Conservation (phyloP, 2,888 invertebrate genomes). For the Hyppa rectilinea region DNA sequence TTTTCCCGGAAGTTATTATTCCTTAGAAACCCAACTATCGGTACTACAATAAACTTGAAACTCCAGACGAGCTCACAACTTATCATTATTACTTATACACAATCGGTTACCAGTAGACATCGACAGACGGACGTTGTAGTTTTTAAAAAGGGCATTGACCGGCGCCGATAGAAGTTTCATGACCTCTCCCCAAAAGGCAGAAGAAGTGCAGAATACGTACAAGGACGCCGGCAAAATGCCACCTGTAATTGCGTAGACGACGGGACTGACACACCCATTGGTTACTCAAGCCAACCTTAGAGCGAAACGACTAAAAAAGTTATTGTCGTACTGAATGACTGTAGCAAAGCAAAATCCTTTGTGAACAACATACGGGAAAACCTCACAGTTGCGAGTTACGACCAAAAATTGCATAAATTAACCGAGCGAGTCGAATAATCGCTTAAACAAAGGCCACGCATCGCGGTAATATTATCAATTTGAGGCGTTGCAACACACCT, state of each 20-base stretch:
- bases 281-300: slow-evolving; percentile 44
- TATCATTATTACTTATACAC: neutral
- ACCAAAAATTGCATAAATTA: slow-evolving; percentile 26
- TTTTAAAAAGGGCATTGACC: slow-evolving; percentile 58
- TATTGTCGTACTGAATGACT: neutral
- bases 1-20: neutral
- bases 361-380: neutral
- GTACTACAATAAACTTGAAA: neutral
- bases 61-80: neutral
- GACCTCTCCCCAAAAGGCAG: slow-evolving; percentile 46
- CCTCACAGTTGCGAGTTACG: slow-evolving; percentile 2
- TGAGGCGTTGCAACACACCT: slow-evolving; percentile 61
- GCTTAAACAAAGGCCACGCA: slow-evolving; percentile 49
- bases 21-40: neutral
- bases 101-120: slow-evolving; percentile 15
- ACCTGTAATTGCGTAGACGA: slow-evolving; percentile 55
- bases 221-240: slow-evolving; percentile 63
- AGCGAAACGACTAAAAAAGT: slow-evolving; percentile 11
- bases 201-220: slow-evolving; percentile 60
- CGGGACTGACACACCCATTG: slow-evolving; percentile 61
- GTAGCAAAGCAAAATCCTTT: slow-evolving; percentile 8
- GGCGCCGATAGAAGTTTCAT: slow-evolving; percentile 37
- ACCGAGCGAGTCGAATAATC: slow-evolving; percentile 20
- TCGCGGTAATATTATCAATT: slow-evolving; percentile 54
- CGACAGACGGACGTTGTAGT: slow-evolving; percentile 12